Percentiles rank a stretch among this genome's conserved stretches.
Evolutionary conservation across 2,888 invertebrate species (phyloP).

Genomic region (Lamellibrachia columna): DNA sequence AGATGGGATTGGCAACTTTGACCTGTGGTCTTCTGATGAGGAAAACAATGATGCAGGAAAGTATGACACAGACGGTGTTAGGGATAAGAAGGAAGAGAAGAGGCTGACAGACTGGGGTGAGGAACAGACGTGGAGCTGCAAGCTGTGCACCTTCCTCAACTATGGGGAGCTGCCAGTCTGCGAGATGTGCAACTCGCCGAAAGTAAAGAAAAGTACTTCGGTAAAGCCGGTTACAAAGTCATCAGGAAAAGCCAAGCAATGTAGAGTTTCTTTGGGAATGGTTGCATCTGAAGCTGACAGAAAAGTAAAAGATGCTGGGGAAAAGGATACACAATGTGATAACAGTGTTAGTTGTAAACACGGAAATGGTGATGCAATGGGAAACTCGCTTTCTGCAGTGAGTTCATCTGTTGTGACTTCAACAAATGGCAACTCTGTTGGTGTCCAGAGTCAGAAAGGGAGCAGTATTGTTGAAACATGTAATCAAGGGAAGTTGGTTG

Average conservation of each 20-base stretch:
- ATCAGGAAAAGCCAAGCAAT: not conserved
- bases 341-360: not conserved
- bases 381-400: not conserved
- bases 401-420: not conserved
- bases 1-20: not conserved
- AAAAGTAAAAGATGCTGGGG: not conserved
- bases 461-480: not conserved
- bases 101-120: not conserved
- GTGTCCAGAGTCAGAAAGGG: not conserved
- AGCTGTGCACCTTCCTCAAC: conserved; percentile 56
- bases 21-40: not conserved
- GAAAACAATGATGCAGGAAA: not conserved
- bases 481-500: not conserved
- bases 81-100: not conserved
- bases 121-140: conserved; percentile 50
- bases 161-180: conserved; percentile 49
- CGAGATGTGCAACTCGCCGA: conserved; percentile 57
- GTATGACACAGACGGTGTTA: not conserved
- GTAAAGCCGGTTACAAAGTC: not conserved
- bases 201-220: conserved; percentile 30
- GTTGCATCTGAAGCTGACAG: not conserved
- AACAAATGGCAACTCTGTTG: not conserved
- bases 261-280: not conserved
- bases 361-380: not conserved
- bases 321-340: not conserved